Percentiles rank a stretch among this genome's conserved stretches.
phyloP scores from a whole-genome alignment of 2,888 invertebrate species.

The Onchidella celtica region DNA sequence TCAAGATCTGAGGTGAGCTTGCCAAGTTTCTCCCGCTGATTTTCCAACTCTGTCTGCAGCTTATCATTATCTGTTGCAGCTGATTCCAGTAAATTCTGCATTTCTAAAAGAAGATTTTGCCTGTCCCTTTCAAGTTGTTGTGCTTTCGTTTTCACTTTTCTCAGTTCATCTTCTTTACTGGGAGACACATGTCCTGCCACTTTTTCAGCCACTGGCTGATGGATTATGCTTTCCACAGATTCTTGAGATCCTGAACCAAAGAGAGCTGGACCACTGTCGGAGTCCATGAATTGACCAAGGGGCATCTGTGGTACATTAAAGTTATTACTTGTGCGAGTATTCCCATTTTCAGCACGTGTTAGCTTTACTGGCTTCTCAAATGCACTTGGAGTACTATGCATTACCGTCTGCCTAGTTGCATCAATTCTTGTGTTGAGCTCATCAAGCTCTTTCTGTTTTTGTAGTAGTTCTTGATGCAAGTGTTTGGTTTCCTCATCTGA shows the following conservation, averaged over 20 bases:
- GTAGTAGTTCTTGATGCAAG: constrained; percentile 29
- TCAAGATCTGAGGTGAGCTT: constrained; percentile 60
- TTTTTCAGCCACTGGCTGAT: neutral
- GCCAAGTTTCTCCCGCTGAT: constrained; percentile 58
- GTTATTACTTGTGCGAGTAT: neutral
- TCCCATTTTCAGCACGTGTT: neutral
- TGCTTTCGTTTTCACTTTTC: constrained; percentile 32
- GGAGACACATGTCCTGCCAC: constrained; percentile 1
- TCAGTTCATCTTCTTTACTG: constrained; percentile 45
- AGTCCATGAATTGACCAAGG: neutral
- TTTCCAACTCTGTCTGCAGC: constrained; percentile 58
- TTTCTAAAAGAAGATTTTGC: constrained; percentile 60
- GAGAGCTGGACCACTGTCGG: neutral
- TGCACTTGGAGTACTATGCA: neutral
- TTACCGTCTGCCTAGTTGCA: neutral
- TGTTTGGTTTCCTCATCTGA: constrained; percentile 24
- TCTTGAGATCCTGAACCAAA: neutral
- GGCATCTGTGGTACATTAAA: neutral
- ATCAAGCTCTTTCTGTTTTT: constrained; percentile 44
- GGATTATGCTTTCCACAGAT: neutral
- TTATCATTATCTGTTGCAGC: constrained; percentile 62
- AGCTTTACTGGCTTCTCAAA: neutral
- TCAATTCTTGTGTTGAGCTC: constrained; percentile 22
- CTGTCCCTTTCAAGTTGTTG: constrained; percentile 59
- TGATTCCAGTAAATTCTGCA: constrained; percentile 62